Evolutionary conservation across 2,797 vertebrate genomes (phyloP), one percentile per base, ranked within the genome.

Genomic region (Rhinella marina): DNA sequence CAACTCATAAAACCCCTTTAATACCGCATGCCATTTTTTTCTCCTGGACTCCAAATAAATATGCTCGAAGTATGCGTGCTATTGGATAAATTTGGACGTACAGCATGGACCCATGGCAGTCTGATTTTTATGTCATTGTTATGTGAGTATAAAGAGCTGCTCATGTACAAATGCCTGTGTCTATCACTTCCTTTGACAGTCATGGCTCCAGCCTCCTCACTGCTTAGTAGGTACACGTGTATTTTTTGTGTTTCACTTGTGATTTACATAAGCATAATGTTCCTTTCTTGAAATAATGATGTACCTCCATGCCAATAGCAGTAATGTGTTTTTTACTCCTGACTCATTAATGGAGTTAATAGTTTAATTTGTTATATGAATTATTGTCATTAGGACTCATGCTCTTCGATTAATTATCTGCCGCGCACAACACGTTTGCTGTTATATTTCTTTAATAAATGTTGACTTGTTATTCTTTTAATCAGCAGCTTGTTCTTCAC

Each of bases 281-380:
- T 61, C 57, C n/a, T 77, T 78, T 85, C 57, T 78, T 85, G 73
- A 78, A 85, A 78, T 78, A 78, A 78, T 85, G 61, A 85, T 64
- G 59, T 68, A 78, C 50, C 61, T 70, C 17, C 54, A 70, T 56
- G 72, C 66, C 82, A 84, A 62, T 48, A 50, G 29, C 72, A 27
- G 25, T 80, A 68, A 86, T 68, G 84, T 25, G 64, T 79, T 64
- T 41, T 62, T 77, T 52, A 80, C 57, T 57, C 85, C 59, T 68
- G 41, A 72, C 50, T 81, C 50, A 81, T 86, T 86, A 86, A 86
- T 72, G 77, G 64, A 73, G 48, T 80, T 81, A 57, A 81, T 81
- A 25, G 75, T 86, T 80, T 86, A 54, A 86, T 85, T 85, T 64
- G 68, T 62, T 50, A 52, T 61, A 62, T 85, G 57, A 77, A 78